Base-by-base conservation (phyloP, 1,140 invertebrate genomes). In the Drosophila takahashii region DNA sequence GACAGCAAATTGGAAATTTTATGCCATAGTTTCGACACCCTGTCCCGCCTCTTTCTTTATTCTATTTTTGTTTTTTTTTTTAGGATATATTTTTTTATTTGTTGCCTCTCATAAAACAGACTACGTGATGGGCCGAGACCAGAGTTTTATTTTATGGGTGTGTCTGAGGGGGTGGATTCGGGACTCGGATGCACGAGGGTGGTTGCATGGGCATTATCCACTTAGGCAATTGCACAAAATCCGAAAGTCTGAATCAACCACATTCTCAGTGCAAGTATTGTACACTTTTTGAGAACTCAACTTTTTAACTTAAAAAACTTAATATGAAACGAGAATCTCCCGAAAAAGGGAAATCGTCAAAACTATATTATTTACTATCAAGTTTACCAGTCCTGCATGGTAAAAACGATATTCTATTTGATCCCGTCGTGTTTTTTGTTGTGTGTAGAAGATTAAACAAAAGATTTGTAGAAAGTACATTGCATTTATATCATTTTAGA, bases 1-100 rank as follows among this genome's bases (percentile, higher is more conserved):
- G 81, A 79, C 62, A 73, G 77, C 81, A 85, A 85, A 85, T 85
- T 85, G 81, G 81, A 86, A 78, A 85, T 85, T 85, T 81, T 86
- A 86, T 85, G 81, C 81, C 70, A 78, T 84, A 83, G 80, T 84
- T 83, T 84, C 70, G 72, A 45, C 72, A 75, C 29, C n/a, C 42
- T 32, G 42, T 45, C 26, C 47, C 50, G 13, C 22, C 3, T 15
- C 13, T 11, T 11, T n/a, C 22, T n/a, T 32, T 34, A 34, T 39
- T 65, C 8, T 26, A 32, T 34, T 57, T 41, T 57, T 51, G 18
- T 29, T 41, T 3, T 37, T 45, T 72, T 47, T 34, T 36, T 34
- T 3, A 10, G 36, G 39, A 41, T 51, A 51, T 67, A 44, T 58
- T 41, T 58, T 70, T 52, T 48, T 53, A 53, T 73, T 61, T 74